These are phyloP conservation scores for Orthonyx spaldingii DNA, from an alignment of 2,113 vertebrate genomes.

Conservation along the genomic window DNA sequence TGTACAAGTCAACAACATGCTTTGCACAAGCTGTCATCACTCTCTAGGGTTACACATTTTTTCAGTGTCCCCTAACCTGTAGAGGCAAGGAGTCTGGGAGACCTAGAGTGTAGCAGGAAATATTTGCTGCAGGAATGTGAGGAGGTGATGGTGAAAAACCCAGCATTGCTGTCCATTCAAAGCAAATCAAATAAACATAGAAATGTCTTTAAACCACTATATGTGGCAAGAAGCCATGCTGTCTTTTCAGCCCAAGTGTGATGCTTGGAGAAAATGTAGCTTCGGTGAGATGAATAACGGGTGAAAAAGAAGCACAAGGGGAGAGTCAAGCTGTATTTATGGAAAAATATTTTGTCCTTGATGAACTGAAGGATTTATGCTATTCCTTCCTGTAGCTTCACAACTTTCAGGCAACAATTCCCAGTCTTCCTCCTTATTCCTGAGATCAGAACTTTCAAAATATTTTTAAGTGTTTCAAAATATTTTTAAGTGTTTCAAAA, in stretches of 20 bases:
- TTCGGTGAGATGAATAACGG: background rate
- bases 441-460: background rate
- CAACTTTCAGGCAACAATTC: background rate
- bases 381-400: background rate
- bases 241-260: background rate
- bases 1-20: background rate
- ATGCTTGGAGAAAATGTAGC: background rate
- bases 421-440: background rate
- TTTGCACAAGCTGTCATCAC: conserved; percentile 37
- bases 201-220: conserved; percentile 10
- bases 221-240: conserved; percentile 14
- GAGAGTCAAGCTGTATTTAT: background rate
- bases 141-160: background rate
- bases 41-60: conserved; percentile 22
- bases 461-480: background rate
- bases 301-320: background rate
- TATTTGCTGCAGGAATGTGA: background rate
- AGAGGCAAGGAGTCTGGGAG: conserved; percentile 1
- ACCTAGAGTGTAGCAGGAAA: background rate
- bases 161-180: background rate
- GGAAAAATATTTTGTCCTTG: conserved; percentile 21
- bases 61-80: conserved; percentile 42
- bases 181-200: conserved; percentile 1
- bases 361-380: background rate
- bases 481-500: conserved; percentile 18